Percentiles rank a stretch among this genome's conserved stretches.
These are phyloP conservation scores for Neoitamus cyanurus DNA, from an alignment of 2,888 invertebrate species.

Conservation along the genomic window DNA sequence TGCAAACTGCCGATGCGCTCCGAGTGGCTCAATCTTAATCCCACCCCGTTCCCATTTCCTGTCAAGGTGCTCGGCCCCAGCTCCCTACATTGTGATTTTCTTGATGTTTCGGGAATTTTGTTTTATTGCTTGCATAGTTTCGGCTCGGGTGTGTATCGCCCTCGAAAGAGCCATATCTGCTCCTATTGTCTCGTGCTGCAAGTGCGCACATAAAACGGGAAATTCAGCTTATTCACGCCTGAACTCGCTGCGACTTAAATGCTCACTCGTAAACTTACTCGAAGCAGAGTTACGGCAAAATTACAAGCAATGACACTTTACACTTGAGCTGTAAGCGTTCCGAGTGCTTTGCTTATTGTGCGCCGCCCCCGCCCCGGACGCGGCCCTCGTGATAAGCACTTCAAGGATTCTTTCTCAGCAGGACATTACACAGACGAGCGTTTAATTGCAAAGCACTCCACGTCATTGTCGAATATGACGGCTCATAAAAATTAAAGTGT, in stretches of 20 bases:
- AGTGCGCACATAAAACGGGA: slow-evolving; percentile 20
- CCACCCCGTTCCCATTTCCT: not conserved
- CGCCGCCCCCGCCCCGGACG: not conserved
- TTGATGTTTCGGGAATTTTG: slow-evolving; percentile 23
- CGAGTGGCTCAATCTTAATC: slow-evolving; percentile 10
- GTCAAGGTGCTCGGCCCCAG: not conserved
- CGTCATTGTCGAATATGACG: slow-evolving; percentile 26
- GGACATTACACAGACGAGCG: slow-evolving; percentile 10
- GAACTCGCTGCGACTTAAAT: slow-evolving; percentile 27
- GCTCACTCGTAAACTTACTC: slow-evolving; percentile 24
- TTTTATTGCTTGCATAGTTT: slow-evolving; percentile 16
- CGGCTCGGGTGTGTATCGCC: not conserved
- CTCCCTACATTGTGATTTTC: slow-evolving; percentile 30
- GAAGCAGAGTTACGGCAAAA: slow-evolving; percentile 37
- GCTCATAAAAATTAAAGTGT: slow-evolving; percentile 15
- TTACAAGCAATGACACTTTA: slow-evolving; percentile 42
- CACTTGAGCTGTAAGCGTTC: slow-evolving; percentile 31
- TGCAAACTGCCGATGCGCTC: not conserved
- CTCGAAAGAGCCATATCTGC: slow-evolving; percentile 24
- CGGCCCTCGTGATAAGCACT: not conserved
- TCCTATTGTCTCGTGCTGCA: slow-evolving; percentile 14
- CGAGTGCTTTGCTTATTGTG: slow-evolving; percentile 30
- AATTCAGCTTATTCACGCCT: slow-evolving; percentile 32
- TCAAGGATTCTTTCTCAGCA: not conserved
- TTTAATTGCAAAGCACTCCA: slow-evolving; percentile 9